Percentiles rank a stretch among this genome's conserved stretches.
Evolutionary conservation across 2,113 vertebrate genomes (phyloP).

Genomic region (Corythaixoides concolor): DNA sequence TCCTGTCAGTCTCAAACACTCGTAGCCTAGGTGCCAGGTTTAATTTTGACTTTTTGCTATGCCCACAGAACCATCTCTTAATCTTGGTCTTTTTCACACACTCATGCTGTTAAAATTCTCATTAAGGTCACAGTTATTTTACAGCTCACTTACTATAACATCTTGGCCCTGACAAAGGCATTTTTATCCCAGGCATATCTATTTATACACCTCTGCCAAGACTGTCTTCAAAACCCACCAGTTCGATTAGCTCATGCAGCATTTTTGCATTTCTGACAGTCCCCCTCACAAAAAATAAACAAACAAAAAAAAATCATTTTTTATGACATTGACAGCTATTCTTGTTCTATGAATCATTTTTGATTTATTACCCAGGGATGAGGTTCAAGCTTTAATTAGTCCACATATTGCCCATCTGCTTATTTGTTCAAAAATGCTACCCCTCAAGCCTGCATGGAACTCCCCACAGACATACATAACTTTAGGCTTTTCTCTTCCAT

Average conservation of each 20-base stretch:
- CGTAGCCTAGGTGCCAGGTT: not conserved
- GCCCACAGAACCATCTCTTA: not conserved
- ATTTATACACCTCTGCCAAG: not conserved
- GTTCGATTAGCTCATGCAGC: not conserved
- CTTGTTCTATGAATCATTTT: not conserved
- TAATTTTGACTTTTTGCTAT: not conserved
- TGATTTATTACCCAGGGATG: not conserved
- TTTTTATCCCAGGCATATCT: not conserved
- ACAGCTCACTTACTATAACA: not conserved
- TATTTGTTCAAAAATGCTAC: not conserved
- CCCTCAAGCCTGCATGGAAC: not conserved
- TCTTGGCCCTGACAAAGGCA: not conserved
- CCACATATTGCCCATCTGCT: not conserved
- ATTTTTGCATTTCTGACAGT: not conserved
- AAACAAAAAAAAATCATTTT: not conserved
- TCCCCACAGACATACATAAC: not conserved
- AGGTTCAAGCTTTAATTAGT: not conserved
- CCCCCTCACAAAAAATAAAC: not conserved
- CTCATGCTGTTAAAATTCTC: not conserved
- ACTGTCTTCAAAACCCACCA: not conserved
- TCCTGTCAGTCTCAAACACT: not conserved
- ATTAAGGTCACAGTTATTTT: slow-evolving; percentile 20
- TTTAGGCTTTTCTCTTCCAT: not conserved
- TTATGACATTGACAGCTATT: not conserved
- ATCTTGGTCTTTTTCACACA: not conserved